These are phyloP conservation scores for Lepidurus arcticus DNA, from an alignment of 1,140 invertebrate genomes.

Conservation along the genomic window DNA sequence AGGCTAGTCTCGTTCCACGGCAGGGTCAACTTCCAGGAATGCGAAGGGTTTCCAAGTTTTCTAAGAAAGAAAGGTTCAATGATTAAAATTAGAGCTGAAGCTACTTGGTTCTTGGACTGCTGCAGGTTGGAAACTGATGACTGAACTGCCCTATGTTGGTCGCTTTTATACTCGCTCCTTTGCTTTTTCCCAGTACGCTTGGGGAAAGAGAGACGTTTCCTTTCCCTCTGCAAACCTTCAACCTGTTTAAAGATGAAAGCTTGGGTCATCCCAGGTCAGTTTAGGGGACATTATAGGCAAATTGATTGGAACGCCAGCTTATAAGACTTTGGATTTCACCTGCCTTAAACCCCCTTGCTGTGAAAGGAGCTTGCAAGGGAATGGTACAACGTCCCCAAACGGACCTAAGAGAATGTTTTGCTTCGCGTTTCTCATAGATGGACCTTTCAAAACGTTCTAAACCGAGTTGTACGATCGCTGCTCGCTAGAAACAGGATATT, in stretches of 20 bases:
- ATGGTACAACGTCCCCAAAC: not conserved
- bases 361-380: not conserved
- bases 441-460: no score
- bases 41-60: not conserved
- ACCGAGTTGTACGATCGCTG: no score
- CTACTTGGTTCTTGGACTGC: not conserved
- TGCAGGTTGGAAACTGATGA: slow-evolving; percentile 21
- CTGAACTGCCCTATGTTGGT: not conserved
- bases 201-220: not conserved
- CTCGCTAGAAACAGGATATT: no score
- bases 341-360: not conserved
- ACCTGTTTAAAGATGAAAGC: slow-evolving; percentile 1
- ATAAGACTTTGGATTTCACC: not conserved
- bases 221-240: not conserved
- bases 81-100: not conserved
- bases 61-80: not conserved
- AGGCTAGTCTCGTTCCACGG: not conserved
- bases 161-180: not conserved
- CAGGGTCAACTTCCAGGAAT: not conserved
- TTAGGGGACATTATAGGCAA: not conserved
- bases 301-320: not conserved
- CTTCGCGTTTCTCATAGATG: no score
- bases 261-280: not conserved
- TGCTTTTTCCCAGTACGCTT: not conserved
- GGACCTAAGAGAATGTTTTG: no score